A percentile compares a stretch with the other conserved stretches of the same genome.
Evolutionary conservation across 2,797 vertebrate species (phyloP).

Genomic region (Hemitrygon akajei): DNA sequence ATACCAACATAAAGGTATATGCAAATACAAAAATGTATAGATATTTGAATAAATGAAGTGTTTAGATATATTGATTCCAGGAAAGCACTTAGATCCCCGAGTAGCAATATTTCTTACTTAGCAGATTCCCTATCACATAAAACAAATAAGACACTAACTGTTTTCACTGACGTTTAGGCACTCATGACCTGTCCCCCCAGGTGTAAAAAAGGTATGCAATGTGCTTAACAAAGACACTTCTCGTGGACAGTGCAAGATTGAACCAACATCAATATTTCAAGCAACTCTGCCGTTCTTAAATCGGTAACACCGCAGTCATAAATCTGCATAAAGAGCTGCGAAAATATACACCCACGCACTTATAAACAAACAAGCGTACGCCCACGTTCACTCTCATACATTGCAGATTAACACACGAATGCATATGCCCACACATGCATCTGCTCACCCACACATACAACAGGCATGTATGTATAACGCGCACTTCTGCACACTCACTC

Average conservation of each 20-base stretch:
- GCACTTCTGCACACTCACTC: neutral
- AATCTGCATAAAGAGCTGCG: slow-evolving; percentile 22
- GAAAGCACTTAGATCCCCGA: no score
- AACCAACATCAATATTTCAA: neutral
- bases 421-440: neutral
- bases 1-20: no score
- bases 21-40: slow-evolving; percentile 31
- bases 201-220: slow-evolving; percentile 58
- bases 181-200: slow-evolving; percentile 61
- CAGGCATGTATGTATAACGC: neutral
- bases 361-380: neutral
- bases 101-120: slow-evolving; percentile 46
- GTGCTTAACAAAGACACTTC: slow-evolving; percentile 69
- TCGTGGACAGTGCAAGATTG: slow-evolving; percentile 49
- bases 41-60: slow-evolving; percentile 37
- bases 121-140: slow-evolving; percentile 46
- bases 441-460: neutral
- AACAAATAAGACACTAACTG: slow-evolving; percentile 49
- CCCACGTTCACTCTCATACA: neutral
- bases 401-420: neutral
- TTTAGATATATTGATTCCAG: no score
- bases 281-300: slow-evolving; percentile 3
- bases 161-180: slow-evolving; percentile 46
- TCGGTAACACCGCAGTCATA: neutral
- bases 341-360: neutral